Base-by-base conservation (phyloP, 1,140 invertebrate species). In the Drosophila subobscura region DNA sequence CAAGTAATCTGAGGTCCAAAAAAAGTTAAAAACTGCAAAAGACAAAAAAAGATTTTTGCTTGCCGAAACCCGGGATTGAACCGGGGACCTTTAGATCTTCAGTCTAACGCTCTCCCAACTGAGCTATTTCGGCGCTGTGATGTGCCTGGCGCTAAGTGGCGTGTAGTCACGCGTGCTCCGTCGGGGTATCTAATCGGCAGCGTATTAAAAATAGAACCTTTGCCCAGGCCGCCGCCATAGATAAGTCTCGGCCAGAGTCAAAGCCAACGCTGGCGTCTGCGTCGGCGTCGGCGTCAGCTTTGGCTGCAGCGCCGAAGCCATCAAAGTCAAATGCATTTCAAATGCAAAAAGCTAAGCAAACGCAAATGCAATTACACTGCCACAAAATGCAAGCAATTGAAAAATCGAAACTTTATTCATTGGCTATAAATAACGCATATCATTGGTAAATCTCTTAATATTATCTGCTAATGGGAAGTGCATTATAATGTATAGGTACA, bases 101-200 rank as follows among this genome's bases (percentile, higher is more conserved):
- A 95, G 94, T 95, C 94, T 95, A 95, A 95, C 94, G 94, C 94
- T 95, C 95, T 95, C 94, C 94, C 94, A 94, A 94, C 94, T 95
- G 94, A 95, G 94, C 94, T 95, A 95, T 73, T 73, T 4, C 44
- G 10, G 10, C 14, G 16, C 23, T 12, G 4, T 65, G 56, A 0
- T 3, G 1, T 1, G 0, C 0, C 0, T 0, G 6, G 4, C 7
- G 10, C 54, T 22, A 67, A 67, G 6, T 46, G 12, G 8, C n/a
- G 3, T 52, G 23, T 73, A 46, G 25, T 47, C 7, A 8, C 16
- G 44, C 45, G 16, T 16, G 53, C 52, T 27, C 14, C 14, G 42
- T 12, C 45, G 52, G 10, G 45, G 16, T 22, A 86, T 86, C 83
- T 86, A 86, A 86, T 86, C 78, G 55, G 60, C 6, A 12, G 42